phyloP scores from a whole-genome alignment of 2,113 vertebrate species.

The Pygoscelis antarcticus region DNA sequence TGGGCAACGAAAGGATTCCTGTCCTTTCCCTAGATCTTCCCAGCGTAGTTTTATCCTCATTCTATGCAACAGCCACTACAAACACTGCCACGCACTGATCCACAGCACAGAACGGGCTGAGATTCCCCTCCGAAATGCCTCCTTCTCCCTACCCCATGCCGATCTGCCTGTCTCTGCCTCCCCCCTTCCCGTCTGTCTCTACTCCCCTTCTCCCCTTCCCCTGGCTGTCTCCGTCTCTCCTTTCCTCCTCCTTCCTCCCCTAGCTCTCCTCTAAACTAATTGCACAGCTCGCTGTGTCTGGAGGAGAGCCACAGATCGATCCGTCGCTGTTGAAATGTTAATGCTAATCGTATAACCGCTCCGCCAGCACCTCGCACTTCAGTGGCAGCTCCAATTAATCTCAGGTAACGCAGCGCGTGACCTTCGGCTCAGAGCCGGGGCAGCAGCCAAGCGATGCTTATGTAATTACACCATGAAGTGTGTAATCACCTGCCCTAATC shows the following conservation, averaged over 20 bases:
- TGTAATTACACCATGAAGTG: conserved; percentile 97
- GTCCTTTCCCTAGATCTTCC: not conserved
- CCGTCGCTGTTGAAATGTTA: conserved; percentile 88
- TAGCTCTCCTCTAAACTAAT: conserved; percentile 80
- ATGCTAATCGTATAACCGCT: conserved; percentile 93
- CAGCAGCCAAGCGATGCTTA: conserved; percentile 90
- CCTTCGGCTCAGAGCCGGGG: conserved; percentile 87
- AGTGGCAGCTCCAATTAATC: conserved; percentile 99
- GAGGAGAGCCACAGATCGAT: conserved; percentile 83
- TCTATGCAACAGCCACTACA: accelerated
- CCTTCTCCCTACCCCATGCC: not conserved
- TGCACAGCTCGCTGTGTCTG: conserved; percentile 76
- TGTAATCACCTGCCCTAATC: conserved; percentile 93
- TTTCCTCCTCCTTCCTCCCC: conserved; percentile 1
- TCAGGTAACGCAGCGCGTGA: conserved; percentile 90
- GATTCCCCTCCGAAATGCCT: not conserved
- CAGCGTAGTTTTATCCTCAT: accelerated
- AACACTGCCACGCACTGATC: accelerated
- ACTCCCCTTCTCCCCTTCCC: not conserved
- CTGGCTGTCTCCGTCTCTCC: not conserved
- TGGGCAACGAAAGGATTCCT: not conserved
- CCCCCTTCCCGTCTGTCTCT: not conserved
- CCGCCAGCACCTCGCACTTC: conserved; percentile 83
- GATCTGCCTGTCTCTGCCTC: not conserved
- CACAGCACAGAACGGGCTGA: not conserved